Evolutionary conservation across 2,797 vertebrate species (phyloP).

Genomic region (Sebastes vulpes): DNA sequence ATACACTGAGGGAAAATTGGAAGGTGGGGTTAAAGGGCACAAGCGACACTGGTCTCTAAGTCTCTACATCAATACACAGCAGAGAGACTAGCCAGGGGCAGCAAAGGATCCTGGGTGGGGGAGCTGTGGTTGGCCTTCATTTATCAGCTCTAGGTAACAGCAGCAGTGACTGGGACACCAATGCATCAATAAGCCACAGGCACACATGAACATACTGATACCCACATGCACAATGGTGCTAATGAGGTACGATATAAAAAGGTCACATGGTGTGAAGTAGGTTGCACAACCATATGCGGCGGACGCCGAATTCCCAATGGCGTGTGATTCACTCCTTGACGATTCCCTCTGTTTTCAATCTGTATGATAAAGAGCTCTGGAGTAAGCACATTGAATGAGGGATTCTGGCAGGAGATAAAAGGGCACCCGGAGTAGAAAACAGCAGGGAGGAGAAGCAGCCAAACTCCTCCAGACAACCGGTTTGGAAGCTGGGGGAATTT

Average conservation of each 20-base stretch:
- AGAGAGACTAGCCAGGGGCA: slow-evolving; percentile 51
- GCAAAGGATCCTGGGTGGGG: slow-evolving; percentile 37
- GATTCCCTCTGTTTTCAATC: slow-evolving; percentile 65
- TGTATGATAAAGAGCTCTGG: slow-evolving; percentile 67
- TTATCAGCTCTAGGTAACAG: slow-evolving; percentile 69
- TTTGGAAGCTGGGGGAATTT: slow-evolving; percentile 68
- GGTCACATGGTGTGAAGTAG: slow-evolving; percentile 57
- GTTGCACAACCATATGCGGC: slow-evolving; percentile 18
- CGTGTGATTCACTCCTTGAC: slow-evolving; percentile 38
- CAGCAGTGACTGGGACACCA: slow-evolving; percentile 53
- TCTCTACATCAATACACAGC: slow-evolving; percentile 54
- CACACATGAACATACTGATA: slow-evolving; percentile 28
- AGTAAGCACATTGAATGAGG: slow-evolving; percentile 59
- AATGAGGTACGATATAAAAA: slow-evolving; percentile 75
- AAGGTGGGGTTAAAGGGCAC: slow-evolving; percentile 49
- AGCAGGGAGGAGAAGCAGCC: slow-evolving; percentile 52
- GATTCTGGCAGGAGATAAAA: slow-evolving; percentile 71
- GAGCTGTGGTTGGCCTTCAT: slow-evolving; percentile 46
- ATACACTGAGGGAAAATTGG: slow-evolving; percentile 33
- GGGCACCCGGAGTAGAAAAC: slow-evolving; percentile 57
- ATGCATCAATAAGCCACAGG: slow-evolving; percentile 62
- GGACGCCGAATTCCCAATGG: slow-evolving; percentile 32
- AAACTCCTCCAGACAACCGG: slow-evolving; percentile 68
- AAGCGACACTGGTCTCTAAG: slow-evolving; percentile 24
- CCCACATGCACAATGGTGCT: slow-evolving; percentile 45